Evolutionary conservation across 1,140 invertebrate genomes (phyloP).

Genomic region (Euglossa dilemma): DNA sequence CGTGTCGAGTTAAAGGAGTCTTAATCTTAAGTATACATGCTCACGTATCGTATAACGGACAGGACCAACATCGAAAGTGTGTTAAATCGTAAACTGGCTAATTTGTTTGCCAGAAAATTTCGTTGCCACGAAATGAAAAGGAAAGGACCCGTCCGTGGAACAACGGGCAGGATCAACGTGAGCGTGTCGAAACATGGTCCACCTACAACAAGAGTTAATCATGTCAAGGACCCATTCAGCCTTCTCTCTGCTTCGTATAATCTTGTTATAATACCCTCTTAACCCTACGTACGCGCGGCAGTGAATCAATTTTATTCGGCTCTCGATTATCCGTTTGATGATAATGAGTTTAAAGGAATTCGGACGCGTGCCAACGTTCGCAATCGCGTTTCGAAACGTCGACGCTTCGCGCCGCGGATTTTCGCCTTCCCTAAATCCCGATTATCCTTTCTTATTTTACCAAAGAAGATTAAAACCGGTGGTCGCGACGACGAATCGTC

Average conservation of each 20-base stretch:
- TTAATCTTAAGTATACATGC: background rate
- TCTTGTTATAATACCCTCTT: slow-evolving; percentile 56
- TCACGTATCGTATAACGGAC: background rate
- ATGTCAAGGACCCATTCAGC: slow-evolving; percentile 63
- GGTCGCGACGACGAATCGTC: no score
- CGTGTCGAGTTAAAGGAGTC: background rate
- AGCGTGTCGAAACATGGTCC: slow-evolving; percentile 65
- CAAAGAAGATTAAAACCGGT: no score
- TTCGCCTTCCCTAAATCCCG: background rate
- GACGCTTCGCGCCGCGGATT: background rate
- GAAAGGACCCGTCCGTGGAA: slow-evolving; percentile 36
- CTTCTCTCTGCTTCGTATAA: slow-evolving; percentile 43
- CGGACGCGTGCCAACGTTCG: slow-evolving; percentile 20
- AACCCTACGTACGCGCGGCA: slow-evolving; percentile 44
- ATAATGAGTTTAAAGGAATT: slow-evolving; percentile 29
- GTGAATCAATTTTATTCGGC: slow-evolving; percentile 43
- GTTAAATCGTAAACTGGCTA: background rate
- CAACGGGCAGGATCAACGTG: slow-evolving; percentile 32
- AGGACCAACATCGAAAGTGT: background rate
- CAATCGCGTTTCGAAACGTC: slow-evolving; percentile 5
- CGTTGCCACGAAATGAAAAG: slow-evolving; percentile 11
- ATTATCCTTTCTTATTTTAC: background rate
- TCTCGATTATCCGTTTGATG: slow-evolving; percentile 28
- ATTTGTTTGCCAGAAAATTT: slow-evolving; percentile 1
- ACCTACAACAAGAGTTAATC: slow-evolving; percentile 68